These are phyloP conservation scores for Galleria mellonella DNA, from an alignment of 1,140 invertebrate genomes.

Conservation along the genomic window DNA sequence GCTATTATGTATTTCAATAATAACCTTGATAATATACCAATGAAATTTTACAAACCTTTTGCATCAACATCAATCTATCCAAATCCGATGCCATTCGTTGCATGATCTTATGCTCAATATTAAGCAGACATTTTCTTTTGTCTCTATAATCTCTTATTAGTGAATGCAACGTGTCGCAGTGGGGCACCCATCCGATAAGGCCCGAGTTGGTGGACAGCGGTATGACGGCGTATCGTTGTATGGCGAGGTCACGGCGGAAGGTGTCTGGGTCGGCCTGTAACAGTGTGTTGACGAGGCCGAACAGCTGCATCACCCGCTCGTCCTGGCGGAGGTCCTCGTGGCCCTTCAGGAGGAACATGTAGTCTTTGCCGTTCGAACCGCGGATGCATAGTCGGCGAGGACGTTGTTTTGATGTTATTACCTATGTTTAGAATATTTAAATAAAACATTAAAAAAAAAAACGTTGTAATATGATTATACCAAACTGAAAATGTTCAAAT, in stretches of 20 bases:
- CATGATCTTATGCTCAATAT: slow-evolving; percentile 99
- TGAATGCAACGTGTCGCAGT: slow-evolving; percentile 86
- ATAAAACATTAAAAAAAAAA: neutral
- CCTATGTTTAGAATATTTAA: slow-evolving; percentile 53
- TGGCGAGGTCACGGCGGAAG: slow-evolving; percentile 79
- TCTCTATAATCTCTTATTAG: slow-evolving; percentile 98
- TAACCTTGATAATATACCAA: too few relatives aligned
- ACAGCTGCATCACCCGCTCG: slow-evolving; percentile 92
- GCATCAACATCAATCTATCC: slow-evolving; percentile 97
- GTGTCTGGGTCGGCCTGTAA: slow-evolving; percentile 85
- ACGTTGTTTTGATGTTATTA: slow-evolving; percentile 90
- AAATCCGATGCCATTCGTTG: slow-evolving; percentile 97
- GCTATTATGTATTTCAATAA: too few relatives aligned
- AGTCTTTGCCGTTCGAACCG: slow-evolving; percentile 97
- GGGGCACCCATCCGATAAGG: slow-evolving; percentile 97
- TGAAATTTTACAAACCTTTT: slow-evolving; percentile 78
- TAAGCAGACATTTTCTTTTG: slow-evolving; percentile 97
- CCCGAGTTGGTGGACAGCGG: slow-evolving; percentile 99
- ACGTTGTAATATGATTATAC: too few relatives aligned
- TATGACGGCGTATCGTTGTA: slow-evolving; percentile 91
- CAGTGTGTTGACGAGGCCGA: slow-evolving; percentile 89
- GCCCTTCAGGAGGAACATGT: slow-evolving; percentile 98
- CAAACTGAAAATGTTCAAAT: too few relatives aligned
- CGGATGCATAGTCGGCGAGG: slow-evolving; percentile 95
- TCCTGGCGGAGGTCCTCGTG: slow-evolving; percentile 92